Conservation (phyloP, 2,888 invertebrate genomes). For the Oconnorella tubifera region DNA sequence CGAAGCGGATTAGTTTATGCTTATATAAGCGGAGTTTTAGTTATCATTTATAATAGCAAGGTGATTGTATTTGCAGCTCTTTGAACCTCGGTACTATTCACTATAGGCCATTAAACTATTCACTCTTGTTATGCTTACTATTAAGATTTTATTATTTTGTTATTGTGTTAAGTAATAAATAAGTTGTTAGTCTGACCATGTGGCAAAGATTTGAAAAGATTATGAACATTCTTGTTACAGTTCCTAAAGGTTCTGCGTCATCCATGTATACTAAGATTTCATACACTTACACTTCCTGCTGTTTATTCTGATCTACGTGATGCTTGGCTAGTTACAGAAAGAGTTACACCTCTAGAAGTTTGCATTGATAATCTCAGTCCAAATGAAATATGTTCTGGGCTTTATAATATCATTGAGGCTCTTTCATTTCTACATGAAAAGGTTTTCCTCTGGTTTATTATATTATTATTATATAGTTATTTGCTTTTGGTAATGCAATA, state of each 20-base stretch:
- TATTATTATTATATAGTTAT: no score
- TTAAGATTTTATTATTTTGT: no score
- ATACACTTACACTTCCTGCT: constrained; percentile 77
- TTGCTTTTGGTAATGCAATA: no score
- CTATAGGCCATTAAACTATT: no score
- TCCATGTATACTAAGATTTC: constrained; percentile 78
- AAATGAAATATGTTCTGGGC: constrained; percentile 78
- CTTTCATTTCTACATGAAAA: constrained; percentile 78
- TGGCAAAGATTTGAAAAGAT: no score
- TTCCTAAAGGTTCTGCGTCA: constrained; percentile 81
- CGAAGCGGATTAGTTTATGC: no score
- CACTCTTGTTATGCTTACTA: no score
- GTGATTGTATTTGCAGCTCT: no score
- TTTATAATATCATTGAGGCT: constrained; percentile 76
- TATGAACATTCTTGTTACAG: constrained; percentile 61
- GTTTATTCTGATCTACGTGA: constrained; percentile 61
- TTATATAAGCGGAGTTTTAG: not conserved
- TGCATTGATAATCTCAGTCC: constrained; percentile 67
- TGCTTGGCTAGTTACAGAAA: constrained; percentile 76
- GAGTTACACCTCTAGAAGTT: constrained; percentile 71
- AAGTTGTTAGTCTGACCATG: no score
- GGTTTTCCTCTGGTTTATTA: no score
- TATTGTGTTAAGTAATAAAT: no score
- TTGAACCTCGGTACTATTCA: no score
- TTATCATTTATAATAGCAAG: not conserved